These are phyloP conservation scores for Acleris cristana DNA, from an alignment of 2,888 invertebrate genomes.

Conservation along the genomic window DNA sequence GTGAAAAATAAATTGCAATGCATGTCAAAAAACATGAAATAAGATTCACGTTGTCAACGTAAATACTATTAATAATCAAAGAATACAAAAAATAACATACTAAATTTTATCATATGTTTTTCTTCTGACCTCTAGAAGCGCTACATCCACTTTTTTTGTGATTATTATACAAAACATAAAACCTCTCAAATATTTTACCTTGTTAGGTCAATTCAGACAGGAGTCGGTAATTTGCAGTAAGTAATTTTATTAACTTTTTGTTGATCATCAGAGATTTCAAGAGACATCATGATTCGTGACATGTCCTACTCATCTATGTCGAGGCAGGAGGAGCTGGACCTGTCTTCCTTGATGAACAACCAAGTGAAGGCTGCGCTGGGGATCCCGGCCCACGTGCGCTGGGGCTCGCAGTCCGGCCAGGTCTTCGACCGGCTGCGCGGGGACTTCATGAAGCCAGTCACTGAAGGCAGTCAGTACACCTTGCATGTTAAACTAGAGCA, in stretches of 20 bases:
- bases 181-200: no score
- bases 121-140: no score
- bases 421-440: constrained; percentile 85
- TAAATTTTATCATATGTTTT: no score
- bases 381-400: constrained; percentile 85
- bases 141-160: no score
- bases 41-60: no score
- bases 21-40: no score
- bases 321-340: constrained; percentile 52
- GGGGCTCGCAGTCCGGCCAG: constrained; percentile 84
- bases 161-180: no score
- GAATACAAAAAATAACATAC: no score
- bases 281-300: constrained; percentile 64
- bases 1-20: no score
- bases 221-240: no score
- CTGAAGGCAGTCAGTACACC: constrained; percentile 71
- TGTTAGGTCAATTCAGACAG: no score
- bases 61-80: no score
- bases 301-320: constrained; percentile 48
- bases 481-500: not conserved
- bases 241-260: not conserved
- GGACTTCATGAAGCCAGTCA: constrained; percentile 93
- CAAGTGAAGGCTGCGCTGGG: constrained; percentile 86
- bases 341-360: constrained; percentile 87
- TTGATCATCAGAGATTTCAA: constrained; percentile 56